Evolutionary conservation across 2,113 vertebrate genomes (phyloP).

Genomic region (Poeciliopsis retropinna): DNA sequence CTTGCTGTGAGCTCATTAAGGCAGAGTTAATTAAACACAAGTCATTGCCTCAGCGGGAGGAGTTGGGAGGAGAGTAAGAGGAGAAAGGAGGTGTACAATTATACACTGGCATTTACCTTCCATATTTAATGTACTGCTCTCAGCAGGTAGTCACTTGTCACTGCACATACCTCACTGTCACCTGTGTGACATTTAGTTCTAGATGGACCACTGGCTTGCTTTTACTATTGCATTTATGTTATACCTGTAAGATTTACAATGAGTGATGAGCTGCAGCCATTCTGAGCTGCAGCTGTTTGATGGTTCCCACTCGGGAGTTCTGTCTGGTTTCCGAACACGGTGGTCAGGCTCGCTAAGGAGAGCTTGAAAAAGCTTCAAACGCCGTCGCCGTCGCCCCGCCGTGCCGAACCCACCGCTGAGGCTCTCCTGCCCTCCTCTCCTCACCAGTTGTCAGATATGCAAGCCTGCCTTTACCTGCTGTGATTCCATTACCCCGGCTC

Average conservation of each 20-base stretch:
- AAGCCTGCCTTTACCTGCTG: conserved; percentile 75
- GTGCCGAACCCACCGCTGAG: conserved; percentile 34
- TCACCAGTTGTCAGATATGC: conserved; percentile 74
- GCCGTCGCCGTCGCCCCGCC: conserved; percentile 26
- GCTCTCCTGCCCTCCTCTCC: conserved; percentile 52
- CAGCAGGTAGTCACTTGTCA: conserved; percentile 40
- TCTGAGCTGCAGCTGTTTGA: too few relatives aligned
- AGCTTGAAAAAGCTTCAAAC: conserved; percentile 27
- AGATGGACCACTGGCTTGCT: background rate
- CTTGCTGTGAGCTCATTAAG: conserved; percentile 75
- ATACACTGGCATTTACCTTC: conserved; percentile 65
- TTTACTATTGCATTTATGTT: too few relatives aligned
- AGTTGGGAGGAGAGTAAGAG: too few relatives aligned
- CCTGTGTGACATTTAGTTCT: conserved; percentile 2
- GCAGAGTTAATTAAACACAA: conserved; percentile 80
- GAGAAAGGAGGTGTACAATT: conserved; percentile 41
- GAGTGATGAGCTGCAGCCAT: too few relatives aligned
- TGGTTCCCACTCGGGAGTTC: too few relatives aligned
- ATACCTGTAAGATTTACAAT: too few relatives aligned
- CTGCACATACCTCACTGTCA: conserved; percentile 15
- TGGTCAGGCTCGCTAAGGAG: conserved; percentile 53
- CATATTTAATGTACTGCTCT: conserved; percentile 51
- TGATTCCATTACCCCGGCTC: conserved; percentile 82
- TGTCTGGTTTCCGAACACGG: conserved; percentile 49
- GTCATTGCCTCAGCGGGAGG: conserved; percentile 68